phyloP scores from a whole-genome alignment of 2,888 invertebrate genomes.

The Leptopilina drosophilae region DNA sequence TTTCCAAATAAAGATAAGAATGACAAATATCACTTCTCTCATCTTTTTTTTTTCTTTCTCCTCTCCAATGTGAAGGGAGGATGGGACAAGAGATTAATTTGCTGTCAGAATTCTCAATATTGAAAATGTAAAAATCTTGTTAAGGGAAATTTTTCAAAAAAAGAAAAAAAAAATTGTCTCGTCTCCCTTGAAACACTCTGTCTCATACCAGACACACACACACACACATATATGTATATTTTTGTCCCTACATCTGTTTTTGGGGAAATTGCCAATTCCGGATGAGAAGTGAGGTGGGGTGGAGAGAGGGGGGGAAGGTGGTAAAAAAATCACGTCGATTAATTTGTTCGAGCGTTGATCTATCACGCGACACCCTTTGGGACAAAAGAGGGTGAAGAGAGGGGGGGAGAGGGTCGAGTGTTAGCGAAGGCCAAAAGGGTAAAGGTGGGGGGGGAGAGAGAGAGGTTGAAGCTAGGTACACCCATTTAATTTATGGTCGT shows the following conservation, averaged over 20 bases:
- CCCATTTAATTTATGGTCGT: slow-evolving; percentile 57
- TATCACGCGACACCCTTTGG: slow-evolving; percentile 48
- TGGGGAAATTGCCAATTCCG: slow-evolving; percentile 56
- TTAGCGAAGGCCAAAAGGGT: not conserved
- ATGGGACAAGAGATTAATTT: too few species aligned
- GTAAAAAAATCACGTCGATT: slow-evolving; percentile 56
- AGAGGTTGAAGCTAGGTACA: slow-evolving; percentile 47
- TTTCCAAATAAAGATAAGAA: too few species aligned
- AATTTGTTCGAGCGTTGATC: slow-evolving; percentile 58
- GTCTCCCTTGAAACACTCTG: slow-evolving; percentile 14
- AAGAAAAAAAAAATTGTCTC: too few species aligned
- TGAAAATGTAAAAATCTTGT: too few species aligned
- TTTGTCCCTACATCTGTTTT: slow-evolving; percentile 49
- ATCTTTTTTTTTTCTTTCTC: too few species aligned
- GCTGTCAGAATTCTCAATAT: too few species aligned
- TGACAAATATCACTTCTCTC: too few species aligned
- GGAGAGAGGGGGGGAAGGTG: not conserved
- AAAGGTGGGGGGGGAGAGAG: not conserved
- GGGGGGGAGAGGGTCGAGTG: not conserved
- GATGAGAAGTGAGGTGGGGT: slow-evolving; percentile 45
- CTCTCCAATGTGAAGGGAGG: too few species aligned
- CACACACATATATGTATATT: not conserved
- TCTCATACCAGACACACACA: slow-evolving; percentile 6
- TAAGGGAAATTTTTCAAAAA: too few species aligned
- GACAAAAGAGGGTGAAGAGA: not conserved